Evolutionary conservation across 2,888 invertebrate species (phyloP).

Genomic region (Dynastes hyllus): DNA sequence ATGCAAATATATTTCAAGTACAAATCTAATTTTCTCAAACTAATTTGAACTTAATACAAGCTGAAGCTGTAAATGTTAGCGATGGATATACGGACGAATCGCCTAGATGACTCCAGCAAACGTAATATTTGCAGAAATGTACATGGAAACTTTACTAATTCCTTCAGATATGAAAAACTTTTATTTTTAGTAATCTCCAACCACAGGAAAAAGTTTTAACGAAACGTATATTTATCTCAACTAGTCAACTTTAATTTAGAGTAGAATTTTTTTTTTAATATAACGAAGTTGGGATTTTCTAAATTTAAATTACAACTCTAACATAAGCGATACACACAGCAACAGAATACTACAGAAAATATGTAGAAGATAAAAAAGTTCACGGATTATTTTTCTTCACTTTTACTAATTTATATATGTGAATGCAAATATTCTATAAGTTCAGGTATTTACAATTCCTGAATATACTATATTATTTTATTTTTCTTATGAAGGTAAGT

Average conservation of each 20-base stretch:
- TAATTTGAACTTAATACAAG: neutral
- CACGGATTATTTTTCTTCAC: neutral
- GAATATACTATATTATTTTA: too few species aligned
- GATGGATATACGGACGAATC: neutral
- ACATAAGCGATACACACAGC: neutral
- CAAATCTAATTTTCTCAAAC: constrained; percentile 1
- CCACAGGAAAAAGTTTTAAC: constrained; percentile 21
- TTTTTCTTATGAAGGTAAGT: too few species aligned
- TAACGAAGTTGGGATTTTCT: neutral
- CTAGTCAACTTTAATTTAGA: constrained; percentile 12
- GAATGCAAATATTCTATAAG: too few species aligned
- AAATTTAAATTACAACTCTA: neutral
- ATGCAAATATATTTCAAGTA: too few species aligned
- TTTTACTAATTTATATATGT: neutral
- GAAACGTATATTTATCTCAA: constrained; percentile 21
- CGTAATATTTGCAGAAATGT: neutral
- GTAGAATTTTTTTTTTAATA: constrained; percentile 4
- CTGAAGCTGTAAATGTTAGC: neutral
- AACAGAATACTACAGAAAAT: neutral
- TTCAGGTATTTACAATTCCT: too few species aligned
- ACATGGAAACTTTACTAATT: constrained; percentile 16
- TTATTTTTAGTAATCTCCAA: constrained; percentile 21
- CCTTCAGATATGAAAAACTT: constrained; percentile 23
- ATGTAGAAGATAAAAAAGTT: neutral
- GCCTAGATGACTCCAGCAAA: neutral